Evolutionary conservation across 2,888 invertebrate genomes (phyloP), one percentile per base, ranked within the genome.

Genomic region (Pammene fasciana): DNA sequence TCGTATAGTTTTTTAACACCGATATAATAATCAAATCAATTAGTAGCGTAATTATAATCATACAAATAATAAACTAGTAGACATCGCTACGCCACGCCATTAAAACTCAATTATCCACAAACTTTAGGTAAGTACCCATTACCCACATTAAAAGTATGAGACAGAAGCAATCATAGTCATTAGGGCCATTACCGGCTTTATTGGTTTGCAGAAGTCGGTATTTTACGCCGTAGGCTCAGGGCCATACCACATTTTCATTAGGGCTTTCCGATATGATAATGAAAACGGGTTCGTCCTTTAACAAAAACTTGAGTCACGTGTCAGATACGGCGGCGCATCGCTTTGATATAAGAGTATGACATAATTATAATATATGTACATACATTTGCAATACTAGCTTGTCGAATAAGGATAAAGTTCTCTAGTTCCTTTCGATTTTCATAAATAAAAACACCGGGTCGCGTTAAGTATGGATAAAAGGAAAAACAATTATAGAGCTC

Each of bases 51-150:
- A 34, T 45, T 18, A 38, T 18, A n/a, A 7, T 18, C 11, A 50
- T 48, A 38, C 3, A 11, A 56, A n/a, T 50, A 5, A 16, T 36
- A 14, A 14, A 16, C 61, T 38, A 7, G n/a, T 41, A 62, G 38
- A 16, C 41, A 38, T 16, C 3, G 54, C 26, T 16, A 10, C 48
- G 34, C 14, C 50, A 64, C 13, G 14, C n/a, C 56, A 68, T 64
- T 57, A 64, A 52, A 50, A 57, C 50, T 50, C 62, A 45, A 64
- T 68, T 64, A 56, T 50, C 57, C 18, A 52, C 50, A 45, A 57
- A 57, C 43, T 45, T 64, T 64, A 45, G 64, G 64, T 68, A 64
- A 68, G 62, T 68, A 64, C 64, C 64, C 45, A n/a, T 50, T 57
- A 57, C 50, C 46, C 43, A 10, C 50, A 50, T 34, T 11, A 14